Evolutionary conservation across 2,113 vertebrate genomes (phyloP), one percentile per base, ranked within the genome.

Genomic region (Noturus placidus): DNA sequence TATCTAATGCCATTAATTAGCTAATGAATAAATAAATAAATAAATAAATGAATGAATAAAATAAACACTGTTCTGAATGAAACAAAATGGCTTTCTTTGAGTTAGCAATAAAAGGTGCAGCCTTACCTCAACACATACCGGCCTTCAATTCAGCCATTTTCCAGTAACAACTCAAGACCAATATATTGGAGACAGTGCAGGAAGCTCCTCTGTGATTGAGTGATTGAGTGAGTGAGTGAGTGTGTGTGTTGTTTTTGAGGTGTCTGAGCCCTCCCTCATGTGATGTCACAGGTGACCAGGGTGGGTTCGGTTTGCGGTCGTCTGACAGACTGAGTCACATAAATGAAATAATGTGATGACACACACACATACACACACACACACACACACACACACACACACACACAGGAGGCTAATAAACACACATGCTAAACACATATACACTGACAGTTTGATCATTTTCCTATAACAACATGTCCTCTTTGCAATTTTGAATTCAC

Each of bases 261-360:
- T n/a, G 27, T 69, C 38, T 87, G 77, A 67, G 65, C 65, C 90
- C 85, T 86, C 83, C 89, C 82, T 87, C 87, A 72, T 65, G 70
- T 92, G 91, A 91, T 92, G 92, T 93, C 92, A 92, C 86, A 86
- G 80, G 82, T 91, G 91, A 91, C 72, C 87, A 85, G 78, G 78
- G 83, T 74, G 88, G 72, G 78, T 76, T 86, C 65, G 84, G 85
- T 86, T 69, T 83, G 80, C 70, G 79, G 67, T 69, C 6, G 69
- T 83, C 79, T 86, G 82, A 82, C 14, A 65, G 42, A 70, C 38
- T 79, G 87, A 91, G 57, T 81, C n/a, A 42, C 30, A 11, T 69
- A 85, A 85, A 84, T 76, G 74, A 10, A 54, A 83, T 90, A 83
- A 92, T 27, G 27, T 70, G 84, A 89, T 85, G 86, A 59, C 59